Conservation (phyloP, 2,888 invertebrate genomes). For the Drosophila barbarae region DNA sequence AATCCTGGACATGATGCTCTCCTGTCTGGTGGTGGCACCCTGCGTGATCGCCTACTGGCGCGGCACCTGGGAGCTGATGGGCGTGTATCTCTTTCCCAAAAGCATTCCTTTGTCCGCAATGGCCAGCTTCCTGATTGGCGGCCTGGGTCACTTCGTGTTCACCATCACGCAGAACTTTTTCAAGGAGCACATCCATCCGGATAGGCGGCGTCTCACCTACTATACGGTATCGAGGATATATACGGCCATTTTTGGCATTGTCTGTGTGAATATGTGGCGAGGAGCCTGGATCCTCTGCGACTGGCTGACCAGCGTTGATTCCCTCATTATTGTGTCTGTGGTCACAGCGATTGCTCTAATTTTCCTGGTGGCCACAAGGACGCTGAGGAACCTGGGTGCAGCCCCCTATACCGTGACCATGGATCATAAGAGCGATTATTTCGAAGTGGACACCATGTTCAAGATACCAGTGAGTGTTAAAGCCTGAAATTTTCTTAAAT, state of each 20-base stretch:
- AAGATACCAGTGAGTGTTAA: slow-evolving; percentile 87
- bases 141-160: slow-evolving; percentile 85
- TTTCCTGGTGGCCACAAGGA: slow-evolving; percentile 85
- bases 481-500: not conserved
- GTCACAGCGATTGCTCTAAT: slow-evolving; percentile 85
- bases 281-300: slow-evolving; percentile 89
- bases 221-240: slow-evolving; percentile 87
- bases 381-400: slow-evolving; percentile 89
- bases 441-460: slow-evolving; percentile 92
- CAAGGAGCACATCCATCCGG: slow-evolving; percentile 83
- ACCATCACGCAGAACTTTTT: slow-evolving; percentile 85
- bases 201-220: slow-evolving; percentile 85
- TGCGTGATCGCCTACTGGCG: slow-evolving; percentile 93
- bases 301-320: slow-evolving; percentile 83
- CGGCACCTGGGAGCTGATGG: slow-evolving; percentile 90
- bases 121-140: slow-evolving; percentile 85
- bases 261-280: slow-evolving; percentile 93
- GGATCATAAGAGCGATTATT: slow-evolving; percentile 89
- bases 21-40: slow-evolving; percentile 87
- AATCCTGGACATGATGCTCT: slow-evolving; percentile 86
- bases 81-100: slow-evolving; percentile 85
- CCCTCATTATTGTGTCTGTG: slow-evolving; percentile 81
- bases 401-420: slow-evolving; percentile 89
- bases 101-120: slow-evolving; percentile 83
- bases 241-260: slow-evolving; percentile 87